phyloP scores from a whole-genome alignment of 1,140 invertebrate species.

The Lethrus apterus region DNA sequence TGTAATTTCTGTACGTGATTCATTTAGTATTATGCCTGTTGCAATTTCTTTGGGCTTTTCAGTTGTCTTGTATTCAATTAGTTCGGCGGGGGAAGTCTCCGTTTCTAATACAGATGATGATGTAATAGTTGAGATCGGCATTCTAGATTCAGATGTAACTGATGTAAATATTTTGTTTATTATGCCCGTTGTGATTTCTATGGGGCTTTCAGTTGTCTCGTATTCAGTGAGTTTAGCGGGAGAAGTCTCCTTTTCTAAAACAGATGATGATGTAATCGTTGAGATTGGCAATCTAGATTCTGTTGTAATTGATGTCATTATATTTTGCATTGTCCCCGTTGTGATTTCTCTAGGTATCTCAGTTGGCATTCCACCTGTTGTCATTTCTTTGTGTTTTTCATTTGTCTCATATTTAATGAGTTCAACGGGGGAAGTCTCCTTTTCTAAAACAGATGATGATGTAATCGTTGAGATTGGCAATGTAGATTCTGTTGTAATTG shows the following conservation, averaged over 20 bases:
- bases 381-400: no score
- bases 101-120: neutral
- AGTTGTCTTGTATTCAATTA: no score
- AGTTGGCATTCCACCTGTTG: constrained; percentile 2
- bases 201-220: neutral
- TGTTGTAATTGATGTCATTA: neutral
- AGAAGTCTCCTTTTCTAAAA: no score
- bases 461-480: no score
- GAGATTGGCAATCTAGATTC: neutral
- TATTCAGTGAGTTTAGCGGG: no score
- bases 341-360: constrained; percentile 1
- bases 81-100: constrained; percentile 6
- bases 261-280: neutral
- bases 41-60: no score
- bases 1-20: constrained; percentile 1
- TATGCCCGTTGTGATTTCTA: neutral
- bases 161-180: neutral
- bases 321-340: no score
- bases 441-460: no score
- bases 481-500: no score
- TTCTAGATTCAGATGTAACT: neutral
- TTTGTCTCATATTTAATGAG: no score
- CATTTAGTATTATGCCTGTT: constrained; percentile 5
- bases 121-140: neutral
- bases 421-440: no score